phyloP scores from a whole-genome alignment of 2,113 vertebrate genomes.

The Microcebus lehilahytsara region DNA sequence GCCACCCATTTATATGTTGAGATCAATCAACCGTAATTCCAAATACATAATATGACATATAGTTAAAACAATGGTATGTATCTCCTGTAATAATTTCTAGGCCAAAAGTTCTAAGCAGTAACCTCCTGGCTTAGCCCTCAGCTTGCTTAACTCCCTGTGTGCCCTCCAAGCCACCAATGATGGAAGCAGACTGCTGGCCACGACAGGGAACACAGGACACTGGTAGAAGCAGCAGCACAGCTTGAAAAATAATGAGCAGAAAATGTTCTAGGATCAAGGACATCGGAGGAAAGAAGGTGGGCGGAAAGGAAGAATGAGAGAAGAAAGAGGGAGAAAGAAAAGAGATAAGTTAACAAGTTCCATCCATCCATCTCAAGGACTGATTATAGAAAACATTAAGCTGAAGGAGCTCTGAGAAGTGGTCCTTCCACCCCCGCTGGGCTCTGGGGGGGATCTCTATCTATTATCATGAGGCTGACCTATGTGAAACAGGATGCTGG shows the following conservation, averaged over 20 bases:
- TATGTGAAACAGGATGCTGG: not conserved
- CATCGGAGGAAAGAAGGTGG: not conserved
- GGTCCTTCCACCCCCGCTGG: no score
- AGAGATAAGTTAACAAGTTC: not conserved
- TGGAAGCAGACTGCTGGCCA: not conserved
- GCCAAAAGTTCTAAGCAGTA: not conserved
- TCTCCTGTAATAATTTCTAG: not conserved
- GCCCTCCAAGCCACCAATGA: not conserved
- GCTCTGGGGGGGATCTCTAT: not conserved
- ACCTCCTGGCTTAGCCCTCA: not conserved
- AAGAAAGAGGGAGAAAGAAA: not conserved
- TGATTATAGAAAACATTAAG: not conserved
- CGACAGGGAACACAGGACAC: not conserved
- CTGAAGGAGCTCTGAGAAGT: not conserved
- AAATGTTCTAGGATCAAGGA: not conserved
- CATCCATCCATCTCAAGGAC: not conserved
- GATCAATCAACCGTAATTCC: not conserved
- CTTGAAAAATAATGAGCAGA: slow-evolving; percentile 35
- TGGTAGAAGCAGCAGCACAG: not conserved
- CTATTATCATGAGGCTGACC: not conserved
- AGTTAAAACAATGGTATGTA: not conserved
- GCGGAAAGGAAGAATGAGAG: not conserved
- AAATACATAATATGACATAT: not conserved
- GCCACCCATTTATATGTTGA: not conserved
- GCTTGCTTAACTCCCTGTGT: not conserved